Evolutionary conservation across 2,113 vertebrate species (phyloP).

Genomic region (Epinephelus fuscoguttatus): DNA sequence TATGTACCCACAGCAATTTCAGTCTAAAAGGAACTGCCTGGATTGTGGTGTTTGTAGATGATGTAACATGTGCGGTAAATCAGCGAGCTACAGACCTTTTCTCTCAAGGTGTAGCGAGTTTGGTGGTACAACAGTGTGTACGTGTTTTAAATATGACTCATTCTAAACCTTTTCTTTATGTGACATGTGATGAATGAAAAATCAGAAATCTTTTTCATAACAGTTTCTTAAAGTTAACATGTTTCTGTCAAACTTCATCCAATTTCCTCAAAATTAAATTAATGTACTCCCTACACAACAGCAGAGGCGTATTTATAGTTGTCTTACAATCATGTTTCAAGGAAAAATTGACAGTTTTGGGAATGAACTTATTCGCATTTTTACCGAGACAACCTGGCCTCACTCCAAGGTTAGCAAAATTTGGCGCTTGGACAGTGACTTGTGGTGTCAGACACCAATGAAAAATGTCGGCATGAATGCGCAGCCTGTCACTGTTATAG

Average conservation of each 20-base stretch:
- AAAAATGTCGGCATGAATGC: no score
- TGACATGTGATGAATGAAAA: background rate
- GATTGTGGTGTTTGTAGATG: conserved; percentile 2
- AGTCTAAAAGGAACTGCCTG: background rate
- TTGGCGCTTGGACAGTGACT: no score
- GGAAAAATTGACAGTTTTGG: background rate
- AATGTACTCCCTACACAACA: conserved; percentile 10
- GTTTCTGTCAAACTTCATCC: background rate
- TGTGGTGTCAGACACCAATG: no score
- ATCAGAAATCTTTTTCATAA: background rate
- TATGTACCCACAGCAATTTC: background rate
- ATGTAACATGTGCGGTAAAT: conserved; percentile 13
- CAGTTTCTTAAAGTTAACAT: background rate
- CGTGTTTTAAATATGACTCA: background rate
- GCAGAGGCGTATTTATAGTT: background rate
- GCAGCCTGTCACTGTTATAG: no score
- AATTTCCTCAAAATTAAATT: background rate
- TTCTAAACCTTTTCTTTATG: background rate
- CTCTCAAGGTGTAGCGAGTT: background rate
- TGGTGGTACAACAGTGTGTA: background rate
- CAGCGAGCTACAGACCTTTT: background rate
- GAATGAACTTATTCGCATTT: background rate
- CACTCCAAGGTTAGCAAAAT: no score
- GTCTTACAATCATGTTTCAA: conserved; percentile 8
- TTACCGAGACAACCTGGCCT: background rate